Percentiles rank a stretch among this genome's conserved stretches.
These are phyloP conservation scores for Hormaphis cornu DNA, from an alignment of 1,140 invertebrate genomes.

Conservation along the genomic window DNA sequence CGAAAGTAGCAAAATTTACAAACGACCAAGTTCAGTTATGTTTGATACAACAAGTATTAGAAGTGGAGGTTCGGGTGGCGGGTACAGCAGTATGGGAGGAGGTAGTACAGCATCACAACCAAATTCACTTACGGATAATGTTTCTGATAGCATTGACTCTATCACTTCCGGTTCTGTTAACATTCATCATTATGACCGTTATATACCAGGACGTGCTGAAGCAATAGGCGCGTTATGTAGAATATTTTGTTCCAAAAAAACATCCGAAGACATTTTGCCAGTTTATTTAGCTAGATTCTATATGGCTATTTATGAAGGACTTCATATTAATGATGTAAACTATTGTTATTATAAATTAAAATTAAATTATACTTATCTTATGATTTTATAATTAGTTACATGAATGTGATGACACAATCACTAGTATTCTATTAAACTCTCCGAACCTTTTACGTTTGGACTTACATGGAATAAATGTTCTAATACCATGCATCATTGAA, in stretches of 20 bases:
- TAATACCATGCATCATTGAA: slow-evolving; percentile 78
- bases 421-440: slow-evolving; percentile 71
- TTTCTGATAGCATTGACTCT: slow-evolving; percentile 25
- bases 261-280: slow-evolving; percentile 86
- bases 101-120: slow-evolving; percentile 37
- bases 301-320: slow-evolving; percentile 77
- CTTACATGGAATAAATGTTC: slow-evolving; percentile 81
- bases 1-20: slow-evolving; percentile 3
- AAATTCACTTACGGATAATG: slow-evolving; percentile 37
- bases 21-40: slow-evolving; percentile 34
- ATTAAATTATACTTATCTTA: background rate
- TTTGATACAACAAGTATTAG: slow-evolving; percentile 31
- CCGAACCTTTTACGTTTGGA: slow-evolving; percentile 76
- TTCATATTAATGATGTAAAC: slow-evolving; percentile 54
- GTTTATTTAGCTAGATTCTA: slow-evolving; percentile 93
- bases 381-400: slow-evolving; percentile 41
- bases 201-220: slow-evolving; percentile 81
- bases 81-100: slow-evolving; percentile 28
- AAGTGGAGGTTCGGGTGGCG: slow-evolving; percentile 25
- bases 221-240: slow-evolving; percentile 88
- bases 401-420: slow-evolving; percentile 62
- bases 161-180: slow-evolving; percentile 33
- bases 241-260: slow-evolving; percentile 93
- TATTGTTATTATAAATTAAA: background rate
- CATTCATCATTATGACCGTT: slow-evolving; percentile 50